These are phyloP conservation scores for Chrysolina oricalcia DNA, from an alignment of 2,888 invertebrate species.

Conservation along the genomic window DNA sequence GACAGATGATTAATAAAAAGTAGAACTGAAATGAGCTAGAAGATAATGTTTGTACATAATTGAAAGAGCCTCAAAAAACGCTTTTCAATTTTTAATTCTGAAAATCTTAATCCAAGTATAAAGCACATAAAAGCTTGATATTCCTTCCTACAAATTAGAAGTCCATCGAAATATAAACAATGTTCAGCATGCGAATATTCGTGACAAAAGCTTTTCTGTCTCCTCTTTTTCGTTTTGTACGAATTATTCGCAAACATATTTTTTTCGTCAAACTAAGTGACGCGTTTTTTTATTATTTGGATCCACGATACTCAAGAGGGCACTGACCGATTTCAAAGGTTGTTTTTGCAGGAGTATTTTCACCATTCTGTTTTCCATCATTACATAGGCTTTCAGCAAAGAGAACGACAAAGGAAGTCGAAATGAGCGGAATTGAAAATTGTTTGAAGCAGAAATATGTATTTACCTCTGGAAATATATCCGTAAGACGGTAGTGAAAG, in stretches of 20 bases:
- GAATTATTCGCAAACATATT: neutral
- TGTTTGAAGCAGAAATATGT: neutral
- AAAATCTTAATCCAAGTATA: too few relatives aligned
- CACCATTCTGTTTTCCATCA: slow-evolving; percentile 7
- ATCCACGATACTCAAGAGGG: slow-evolving; percentile 1
- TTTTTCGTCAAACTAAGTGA: neutral
- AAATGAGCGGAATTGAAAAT: neutral
- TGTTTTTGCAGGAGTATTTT: neutral
- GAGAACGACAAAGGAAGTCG: neutral
- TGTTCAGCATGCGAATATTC: neutral
- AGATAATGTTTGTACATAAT: too few relatives aligned
- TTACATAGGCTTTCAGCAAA: neutral
- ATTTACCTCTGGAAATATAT: neutral
- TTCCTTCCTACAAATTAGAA: too few relatives aligned
- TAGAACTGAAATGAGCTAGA: too few relatives aligned
- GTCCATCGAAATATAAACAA: too few relatives aligned
- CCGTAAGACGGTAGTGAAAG: neutral
- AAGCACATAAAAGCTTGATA: too few relatives aligned
- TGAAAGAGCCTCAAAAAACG: too few relatives aligned
- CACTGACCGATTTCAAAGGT: slow-evolving; percentile 1
- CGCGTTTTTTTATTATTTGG: neutral
- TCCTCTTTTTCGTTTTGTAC: neutral
- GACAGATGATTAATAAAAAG: too few relatives aligned
- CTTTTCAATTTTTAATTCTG: too few relatives aligned
- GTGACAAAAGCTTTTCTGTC: neutral